phyloP scores from a whole-genome alignment of 2,797 vertebrate genomes.

The Phoeniculus purpureus region DNA sequence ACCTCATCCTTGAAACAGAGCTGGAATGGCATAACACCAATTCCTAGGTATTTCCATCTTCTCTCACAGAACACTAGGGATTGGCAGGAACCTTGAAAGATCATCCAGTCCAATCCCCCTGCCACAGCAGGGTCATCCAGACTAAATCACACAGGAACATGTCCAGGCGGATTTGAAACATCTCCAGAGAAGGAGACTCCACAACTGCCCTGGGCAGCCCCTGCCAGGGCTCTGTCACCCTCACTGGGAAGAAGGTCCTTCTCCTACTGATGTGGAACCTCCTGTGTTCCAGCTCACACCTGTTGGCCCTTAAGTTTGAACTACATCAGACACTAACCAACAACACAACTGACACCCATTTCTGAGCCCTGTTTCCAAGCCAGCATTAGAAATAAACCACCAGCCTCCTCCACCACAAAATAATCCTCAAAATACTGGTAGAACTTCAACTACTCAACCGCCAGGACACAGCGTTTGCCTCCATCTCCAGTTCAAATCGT shows the following conservation, averaged over 20 bases:
- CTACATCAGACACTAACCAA: not conserved
- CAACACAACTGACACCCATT: not conserved
- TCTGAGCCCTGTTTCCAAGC: not conserved
- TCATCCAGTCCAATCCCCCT: not conserved
- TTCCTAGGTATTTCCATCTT: not conserved
- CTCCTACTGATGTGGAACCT: too few species aligned
- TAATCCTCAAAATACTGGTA: not conserved
- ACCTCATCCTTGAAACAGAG: not conserved
- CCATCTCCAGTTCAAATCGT: not conserved
- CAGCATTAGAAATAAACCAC: rapidly evolving
- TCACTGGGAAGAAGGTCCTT: too few species aligned
- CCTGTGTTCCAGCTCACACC: too few species aligned
- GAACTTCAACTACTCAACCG: not conserved
- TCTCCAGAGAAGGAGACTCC: too few species aligned
- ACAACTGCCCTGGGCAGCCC: too few species aligned
- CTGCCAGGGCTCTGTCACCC: too few species aligned
- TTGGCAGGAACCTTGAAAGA: too few species aligned
- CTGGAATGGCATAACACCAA: not conserved
- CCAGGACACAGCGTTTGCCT: not conserved
- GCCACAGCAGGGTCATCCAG: not conserved
- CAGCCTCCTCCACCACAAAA: not conserved
- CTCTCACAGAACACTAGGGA: not conserved
- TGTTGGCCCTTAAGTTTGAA: not conserved
- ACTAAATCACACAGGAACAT: too few species aligned
- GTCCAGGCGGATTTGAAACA: too few species aligned